Conservation (phyloP, 2,113 vertebrate species). For the Antigone vipio region DNA sequence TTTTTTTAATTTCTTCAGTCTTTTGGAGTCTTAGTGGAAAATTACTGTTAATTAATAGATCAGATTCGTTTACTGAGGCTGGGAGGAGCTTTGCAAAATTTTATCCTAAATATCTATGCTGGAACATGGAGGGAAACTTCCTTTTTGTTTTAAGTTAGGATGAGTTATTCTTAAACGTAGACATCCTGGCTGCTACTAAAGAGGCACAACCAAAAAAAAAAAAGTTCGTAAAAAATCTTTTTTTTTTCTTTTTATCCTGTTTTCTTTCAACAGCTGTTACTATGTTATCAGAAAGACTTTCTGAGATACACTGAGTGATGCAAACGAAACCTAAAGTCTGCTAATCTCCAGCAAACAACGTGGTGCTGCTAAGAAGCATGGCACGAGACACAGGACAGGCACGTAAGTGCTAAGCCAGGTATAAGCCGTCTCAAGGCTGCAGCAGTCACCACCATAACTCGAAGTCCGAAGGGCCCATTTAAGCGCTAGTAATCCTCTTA, state of each 20-base stretch:
- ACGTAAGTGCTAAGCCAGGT: conserved; percentile 4
- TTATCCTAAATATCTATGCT: not conserved
- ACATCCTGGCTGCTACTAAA: not conserved
- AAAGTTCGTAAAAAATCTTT: too few relatives aligned
- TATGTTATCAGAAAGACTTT: not conserved
- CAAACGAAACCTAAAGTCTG: not conserved
- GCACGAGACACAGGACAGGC: not conserved
- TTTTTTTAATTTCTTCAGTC: not conserved
- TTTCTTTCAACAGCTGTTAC: not conserved
- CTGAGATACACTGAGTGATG: not conserved
- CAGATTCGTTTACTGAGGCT: not conserved
- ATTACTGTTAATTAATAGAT: not conserved
- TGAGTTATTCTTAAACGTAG: not conserved
- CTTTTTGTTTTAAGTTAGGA: not conserved
- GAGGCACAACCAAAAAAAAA: not conserved
- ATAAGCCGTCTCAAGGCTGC: conserved; percentile 7
- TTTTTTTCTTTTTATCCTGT: not conserved
- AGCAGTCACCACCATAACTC: conserved; percentile 15
- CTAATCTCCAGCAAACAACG: not conserved
- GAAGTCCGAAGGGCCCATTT: not conserved
- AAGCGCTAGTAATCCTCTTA: not conserved
- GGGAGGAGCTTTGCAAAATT: not conserved
- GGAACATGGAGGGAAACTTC: not conserved
- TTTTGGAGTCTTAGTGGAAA: not conserved
- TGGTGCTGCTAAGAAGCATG: not conserved